A percentile compares a stretch with the other conserved stretches of the same genome.
phyloP scores from a whole-genome alignment of 2,113 vertebrate genomes.

The Aspiorhynchus laticeps region DNA sequence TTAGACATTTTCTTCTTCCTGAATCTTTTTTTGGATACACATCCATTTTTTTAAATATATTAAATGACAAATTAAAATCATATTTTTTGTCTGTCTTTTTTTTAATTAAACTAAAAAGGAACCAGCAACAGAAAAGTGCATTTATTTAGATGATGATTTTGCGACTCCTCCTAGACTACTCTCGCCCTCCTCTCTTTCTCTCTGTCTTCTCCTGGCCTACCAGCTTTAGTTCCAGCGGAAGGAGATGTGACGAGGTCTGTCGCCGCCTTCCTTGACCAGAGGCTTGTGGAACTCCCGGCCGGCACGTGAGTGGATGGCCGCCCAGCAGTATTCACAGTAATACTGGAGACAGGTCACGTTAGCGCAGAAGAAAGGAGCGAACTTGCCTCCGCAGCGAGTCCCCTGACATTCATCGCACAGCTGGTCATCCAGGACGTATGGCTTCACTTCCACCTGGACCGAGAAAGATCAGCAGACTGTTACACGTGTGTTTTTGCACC shows the following conservation, averaged over 20 bases:
- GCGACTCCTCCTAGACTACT: constrained; percentile 72
- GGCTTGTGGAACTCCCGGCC: constrained; percentile 99
- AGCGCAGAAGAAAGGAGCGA: constrained; percentile 99
- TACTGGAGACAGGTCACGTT: constrained; percentile 99
- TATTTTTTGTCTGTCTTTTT: constrained; percentile 55
- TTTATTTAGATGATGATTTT: constrained; percentile 89
- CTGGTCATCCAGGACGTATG: constrained; percentile 99
- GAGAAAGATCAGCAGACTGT: neutral
- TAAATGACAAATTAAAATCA: constrained; percentile 71
- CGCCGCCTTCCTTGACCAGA: constrained; percentile 98
- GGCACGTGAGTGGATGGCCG: constrained; percentile 97
- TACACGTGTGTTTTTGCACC: neutral
- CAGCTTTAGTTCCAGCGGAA: constrained; percentile 95
- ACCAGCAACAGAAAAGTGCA: constrained; percentile 98
- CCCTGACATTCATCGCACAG: constrained; percentile 99
- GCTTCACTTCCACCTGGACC: constrained; percentile 98
- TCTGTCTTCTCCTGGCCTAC: constrained; percentile 28
- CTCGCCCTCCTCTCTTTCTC: constrained; percentile 59
- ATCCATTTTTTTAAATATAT: constrained; percentile 77
- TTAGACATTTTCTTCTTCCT: constrained; percentile 70
- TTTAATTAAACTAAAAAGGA: constrained; percentile 81
- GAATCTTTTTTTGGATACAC: constrained; percentile 71
- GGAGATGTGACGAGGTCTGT: constrained; percentile 98
- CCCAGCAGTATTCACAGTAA: constrained; percentile 99
- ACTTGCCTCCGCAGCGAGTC: constrained; percentile 97